phyloP scores from a whole-genome alignment of 2,797 vertebrate species.

The Cuniculus paca region DNA sequence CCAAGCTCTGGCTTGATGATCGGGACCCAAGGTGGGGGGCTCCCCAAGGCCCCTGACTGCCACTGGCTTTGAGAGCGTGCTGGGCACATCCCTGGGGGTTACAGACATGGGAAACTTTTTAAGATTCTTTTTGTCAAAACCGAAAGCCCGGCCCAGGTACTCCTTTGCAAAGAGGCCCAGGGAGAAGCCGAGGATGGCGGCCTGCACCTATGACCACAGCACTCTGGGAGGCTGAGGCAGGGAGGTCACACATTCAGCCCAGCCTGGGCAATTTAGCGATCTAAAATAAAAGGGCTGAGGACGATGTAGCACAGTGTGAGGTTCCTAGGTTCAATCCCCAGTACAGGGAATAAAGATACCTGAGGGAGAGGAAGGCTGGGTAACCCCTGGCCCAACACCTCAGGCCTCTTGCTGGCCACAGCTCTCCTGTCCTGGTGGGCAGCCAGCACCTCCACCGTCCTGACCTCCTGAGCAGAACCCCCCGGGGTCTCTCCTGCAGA shows the following conservation, averaged over 20 bases:
- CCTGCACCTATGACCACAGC: neutral
- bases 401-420: accelerated
- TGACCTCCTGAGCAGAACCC: neutral
- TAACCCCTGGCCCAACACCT: accelerated
- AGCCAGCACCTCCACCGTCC: too few species aligned
- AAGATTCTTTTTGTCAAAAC: neutral
- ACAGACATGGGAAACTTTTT: accelerated
- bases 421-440: neutral
- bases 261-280: neutral
- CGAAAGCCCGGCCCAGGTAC: accelerated
- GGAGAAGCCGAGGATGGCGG: neutral
- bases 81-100: accelerated
- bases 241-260: neutral
- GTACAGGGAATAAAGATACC: neutral
- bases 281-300: neutral
- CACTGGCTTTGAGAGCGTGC: accelerated
- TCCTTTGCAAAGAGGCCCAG: accelerated
- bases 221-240: neutral
- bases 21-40: neutral
- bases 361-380: neutral
- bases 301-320: neutral
- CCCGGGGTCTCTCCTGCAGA: neutral
- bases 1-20: neutral
- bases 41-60: accelerated
- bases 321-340: neutral